phyloP scores from a whole-genome alignment of 2,888 invertebrate species.

The Diabrotica balteata region DNA sequence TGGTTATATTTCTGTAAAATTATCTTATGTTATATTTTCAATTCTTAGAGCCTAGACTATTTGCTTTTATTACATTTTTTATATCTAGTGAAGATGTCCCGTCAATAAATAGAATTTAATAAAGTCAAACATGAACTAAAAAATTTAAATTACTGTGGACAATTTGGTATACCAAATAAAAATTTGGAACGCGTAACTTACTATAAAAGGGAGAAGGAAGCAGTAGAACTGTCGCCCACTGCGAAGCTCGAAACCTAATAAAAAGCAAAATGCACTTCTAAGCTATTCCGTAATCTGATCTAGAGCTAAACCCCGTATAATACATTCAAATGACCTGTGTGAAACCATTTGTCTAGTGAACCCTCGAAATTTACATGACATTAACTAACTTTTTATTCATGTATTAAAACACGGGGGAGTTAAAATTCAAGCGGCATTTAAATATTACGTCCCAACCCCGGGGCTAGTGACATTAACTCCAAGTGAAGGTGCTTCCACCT shows the following conservation, averaged over 20 bases:
- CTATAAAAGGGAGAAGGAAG: no score
- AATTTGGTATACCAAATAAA: no score
- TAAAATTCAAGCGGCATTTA: conserved; percentile 34
- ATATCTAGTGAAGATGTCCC: no score
- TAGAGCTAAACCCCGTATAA: conserved; percentile 21
- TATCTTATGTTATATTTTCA: no score
- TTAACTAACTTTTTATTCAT: conserved; percentile 37
- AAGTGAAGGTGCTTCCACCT: conserved; percentile 5
- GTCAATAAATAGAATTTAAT: no score
- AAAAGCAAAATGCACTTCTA: conserved; percentile 6
- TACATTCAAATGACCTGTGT: conserved; percentile 34
- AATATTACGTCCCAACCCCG: conserved; percentile 27
- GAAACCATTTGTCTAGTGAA: conserved; percentile 34
- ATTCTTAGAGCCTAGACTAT: no score
- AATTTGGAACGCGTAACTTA: no score
- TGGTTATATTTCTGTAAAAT: no score
- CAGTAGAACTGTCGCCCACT: no score
- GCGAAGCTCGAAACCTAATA: neutral
- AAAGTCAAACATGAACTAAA: no score
- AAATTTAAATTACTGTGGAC: no score
- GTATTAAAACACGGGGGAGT: conserved; percentile 28
- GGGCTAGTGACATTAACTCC: conserved; percentile 17
- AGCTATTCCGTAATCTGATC: conserved; percentile 24
- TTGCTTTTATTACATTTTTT: no score
- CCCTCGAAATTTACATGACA: conserved; percentile 35